Conservation (phyloP, 2,113 vertebrate species). For the Piprites chloris region DNA sequence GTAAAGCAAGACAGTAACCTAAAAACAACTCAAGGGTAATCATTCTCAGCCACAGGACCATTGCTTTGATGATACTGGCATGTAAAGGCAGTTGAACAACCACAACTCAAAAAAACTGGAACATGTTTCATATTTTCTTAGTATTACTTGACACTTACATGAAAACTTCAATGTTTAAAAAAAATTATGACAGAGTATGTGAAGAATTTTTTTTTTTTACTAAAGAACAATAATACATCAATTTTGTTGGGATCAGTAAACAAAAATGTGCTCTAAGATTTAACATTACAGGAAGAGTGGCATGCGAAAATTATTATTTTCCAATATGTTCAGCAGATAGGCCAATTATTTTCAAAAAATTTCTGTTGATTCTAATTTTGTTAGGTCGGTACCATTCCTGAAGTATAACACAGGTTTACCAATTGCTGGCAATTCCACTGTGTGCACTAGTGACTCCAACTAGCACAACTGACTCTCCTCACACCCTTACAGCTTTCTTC, state of each 20-base stretch:
- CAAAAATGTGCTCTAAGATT: neutral
- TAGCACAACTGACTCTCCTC: neutral
- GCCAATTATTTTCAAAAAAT: neutral
- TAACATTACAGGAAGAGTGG: neutral
- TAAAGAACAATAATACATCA: fast-evolving
- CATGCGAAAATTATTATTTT: neutral
- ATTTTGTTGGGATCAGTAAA: neutral
- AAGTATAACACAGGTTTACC: neutral
- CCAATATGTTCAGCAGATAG: neutral
- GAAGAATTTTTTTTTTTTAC: neutral
- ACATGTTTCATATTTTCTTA: neutral
- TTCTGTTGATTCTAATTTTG: neutral
- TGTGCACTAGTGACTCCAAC: neutral
- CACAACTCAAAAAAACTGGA: neutral
- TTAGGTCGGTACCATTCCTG: neutral
- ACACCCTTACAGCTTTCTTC: neutral
- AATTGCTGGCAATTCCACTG: neutral
- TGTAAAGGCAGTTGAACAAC: neutral
- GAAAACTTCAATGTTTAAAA: neutral
- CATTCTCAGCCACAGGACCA: neutral
- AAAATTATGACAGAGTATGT: neutral
- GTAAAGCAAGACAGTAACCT: neutral
- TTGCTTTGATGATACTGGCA: neutral
- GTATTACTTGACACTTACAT: neutral
- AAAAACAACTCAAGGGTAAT: neutral